Evolutionary conservation across 2,113 vertebrate genomes (phyloP).

Genomic region (Caretta caretta): DNA sequence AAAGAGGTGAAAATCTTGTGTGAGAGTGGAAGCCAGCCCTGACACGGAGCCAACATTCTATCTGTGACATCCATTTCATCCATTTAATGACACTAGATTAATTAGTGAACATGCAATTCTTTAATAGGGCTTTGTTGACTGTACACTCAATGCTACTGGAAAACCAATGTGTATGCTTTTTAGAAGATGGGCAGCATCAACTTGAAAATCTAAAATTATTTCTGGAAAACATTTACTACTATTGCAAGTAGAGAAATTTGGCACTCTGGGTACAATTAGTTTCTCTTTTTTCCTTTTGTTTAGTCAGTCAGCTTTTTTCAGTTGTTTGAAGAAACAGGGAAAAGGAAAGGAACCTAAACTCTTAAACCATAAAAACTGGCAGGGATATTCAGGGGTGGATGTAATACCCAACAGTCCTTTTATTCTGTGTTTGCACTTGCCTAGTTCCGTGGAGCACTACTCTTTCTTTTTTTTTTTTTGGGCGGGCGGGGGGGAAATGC

Average conservation of each 20-base stretch:
- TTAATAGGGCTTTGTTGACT: conserved; percentile 61
- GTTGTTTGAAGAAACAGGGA: background rate
- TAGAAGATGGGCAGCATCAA: background rate
- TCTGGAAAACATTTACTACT: background rate
- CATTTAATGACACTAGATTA: background rate
- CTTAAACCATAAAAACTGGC: no score
- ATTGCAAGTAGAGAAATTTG: background rate
- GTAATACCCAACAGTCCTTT: background rate
- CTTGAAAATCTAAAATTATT: background rate
- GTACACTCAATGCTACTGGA: background rate
- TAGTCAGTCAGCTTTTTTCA: background rate
- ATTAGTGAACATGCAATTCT: conserved; percentile 52
- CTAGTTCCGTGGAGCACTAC: background rate
- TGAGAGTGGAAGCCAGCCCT: background rate
- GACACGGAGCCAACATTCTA: accelerated
- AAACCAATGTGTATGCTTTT: background rate
- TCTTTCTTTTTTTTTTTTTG: no score
- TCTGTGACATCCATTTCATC: background rate
- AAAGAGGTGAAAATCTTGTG: background rate
- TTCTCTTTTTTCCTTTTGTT: background rate
- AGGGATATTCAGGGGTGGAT: background rate
- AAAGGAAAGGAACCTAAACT: background rate
- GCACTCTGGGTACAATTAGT: background rate
- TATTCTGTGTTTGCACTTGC: background rate
- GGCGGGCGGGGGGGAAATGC: no score